Evolutionary conservation across 2,888 invertebrate species (phyloP).

Genomic region (Clitarchus hookeri): DNA sequence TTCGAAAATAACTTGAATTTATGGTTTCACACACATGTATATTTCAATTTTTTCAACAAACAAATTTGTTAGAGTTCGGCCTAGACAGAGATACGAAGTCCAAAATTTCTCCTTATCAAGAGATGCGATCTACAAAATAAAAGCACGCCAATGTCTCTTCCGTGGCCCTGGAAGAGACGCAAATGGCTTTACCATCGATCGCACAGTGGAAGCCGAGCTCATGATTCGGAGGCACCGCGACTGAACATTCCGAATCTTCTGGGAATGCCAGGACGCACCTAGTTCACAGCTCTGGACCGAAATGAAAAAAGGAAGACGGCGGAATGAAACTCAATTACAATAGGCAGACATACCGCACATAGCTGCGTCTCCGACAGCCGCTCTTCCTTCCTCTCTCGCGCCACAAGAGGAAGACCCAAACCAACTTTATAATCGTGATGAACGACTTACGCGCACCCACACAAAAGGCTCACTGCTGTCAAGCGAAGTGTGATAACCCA

Average conservation of each 20-base stretch:
- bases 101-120: neutral
- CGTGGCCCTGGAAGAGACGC: neutral
- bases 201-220: neutral
- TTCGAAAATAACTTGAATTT: no score
- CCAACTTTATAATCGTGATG: no score
- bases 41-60: no score
- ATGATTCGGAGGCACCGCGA: neutral
- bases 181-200: slow-evolving; percentile 2
- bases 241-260: neutral
- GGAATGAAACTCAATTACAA: neutral
- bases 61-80: neutral
- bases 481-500: no score
- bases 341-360: neutral
- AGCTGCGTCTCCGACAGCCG: neutral
- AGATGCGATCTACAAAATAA: neutral
- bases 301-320: neutral
- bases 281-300: neutral
- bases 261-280: neutral
- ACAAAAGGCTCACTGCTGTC: no score
- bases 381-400: no score
- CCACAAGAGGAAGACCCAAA: no score
- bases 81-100: neutral
- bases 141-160: neutral
- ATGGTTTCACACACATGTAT: no score
- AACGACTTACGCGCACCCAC: no score